phyloP scores from a whole-genome alignment of 2,888 invertebrate genomes.

The Entomobrya proxima region DNA sequence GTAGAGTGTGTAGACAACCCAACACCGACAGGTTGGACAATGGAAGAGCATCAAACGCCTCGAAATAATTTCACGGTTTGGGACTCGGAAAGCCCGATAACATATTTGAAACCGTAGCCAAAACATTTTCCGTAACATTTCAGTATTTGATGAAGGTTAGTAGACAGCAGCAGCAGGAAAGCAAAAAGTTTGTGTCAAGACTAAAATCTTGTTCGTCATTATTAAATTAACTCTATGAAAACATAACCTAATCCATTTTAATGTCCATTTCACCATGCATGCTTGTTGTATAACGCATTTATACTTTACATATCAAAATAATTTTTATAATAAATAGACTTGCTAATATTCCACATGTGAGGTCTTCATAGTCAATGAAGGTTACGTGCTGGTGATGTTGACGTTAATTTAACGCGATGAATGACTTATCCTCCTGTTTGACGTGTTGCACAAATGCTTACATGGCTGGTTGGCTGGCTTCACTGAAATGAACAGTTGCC shows the following conservation, averaged over 20 bases:
- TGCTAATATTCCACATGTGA: constrained; percentile 12
- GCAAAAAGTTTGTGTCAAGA: too few species aligned
- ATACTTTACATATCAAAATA: not conserved
- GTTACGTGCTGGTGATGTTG: constrained; percentile 34
- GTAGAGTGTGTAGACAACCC: not conserved
- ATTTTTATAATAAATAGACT: not conserved
- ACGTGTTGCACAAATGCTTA: constrained; percentile 25
- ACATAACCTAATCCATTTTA: too few species aligned
- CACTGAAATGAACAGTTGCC: constrained; percentile 3
- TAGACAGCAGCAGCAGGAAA: too few species aligned
- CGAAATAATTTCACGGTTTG: constrained; percentile 9
- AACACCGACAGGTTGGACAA: not conserved
- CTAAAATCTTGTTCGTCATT: too few species aligned
- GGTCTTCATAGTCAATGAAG: constrained; percentile 42
- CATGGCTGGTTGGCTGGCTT: not conserved
- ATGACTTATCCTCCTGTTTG: constrained; percentile 49
- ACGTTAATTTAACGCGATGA: constrained; percentile 56
- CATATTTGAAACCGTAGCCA: not conserved
- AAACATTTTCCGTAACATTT: not conserved
- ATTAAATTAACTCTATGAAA: too few species aligned
- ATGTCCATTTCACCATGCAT: too few species aligned
- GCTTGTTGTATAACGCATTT: not conserved
- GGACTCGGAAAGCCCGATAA: not conserved
- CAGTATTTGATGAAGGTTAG: too few species aligned
- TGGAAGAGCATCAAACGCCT: too few species aligned